phyloP scores from a whole-genome alignment of 2,888 invertebrate species.

The Eutolmus rufibarbis region DNA sequence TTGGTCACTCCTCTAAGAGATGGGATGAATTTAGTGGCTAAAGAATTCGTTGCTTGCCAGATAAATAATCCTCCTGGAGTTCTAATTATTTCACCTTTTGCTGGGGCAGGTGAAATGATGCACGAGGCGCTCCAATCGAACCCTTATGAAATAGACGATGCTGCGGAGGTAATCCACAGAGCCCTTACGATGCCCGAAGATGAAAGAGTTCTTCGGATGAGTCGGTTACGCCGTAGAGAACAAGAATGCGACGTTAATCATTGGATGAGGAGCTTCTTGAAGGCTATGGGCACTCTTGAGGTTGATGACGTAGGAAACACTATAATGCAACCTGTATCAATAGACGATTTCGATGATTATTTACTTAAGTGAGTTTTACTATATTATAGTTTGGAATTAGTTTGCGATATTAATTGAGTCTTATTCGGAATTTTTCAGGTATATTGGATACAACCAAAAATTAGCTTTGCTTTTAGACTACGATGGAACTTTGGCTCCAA shows the following conservation, averaged over 20 bases:
- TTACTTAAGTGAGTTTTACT: constrained; percentile 75
- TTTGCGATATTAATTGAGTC: background rate
- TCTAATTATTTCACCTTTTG: constrained; percentile 87
- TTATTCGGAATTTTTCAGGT: constrained; percentile 65
- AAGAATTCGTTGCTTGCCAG: constrained; percentile 92
- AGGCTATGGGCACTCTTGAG: constrained; percentile 85
- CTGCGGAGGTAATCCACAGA: constrained; percentile 85
- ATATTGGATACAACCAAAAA: constrained; percentile 86
- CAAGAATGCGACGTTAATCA: constrained; percentile 84
- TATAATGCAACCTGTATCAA: constrained; percentile 87
- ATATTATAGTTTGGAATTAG: background rate
- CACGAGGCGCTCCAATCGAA: constrained; percentile 90
- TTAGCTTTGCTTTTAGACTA: constrained; percentile 84
- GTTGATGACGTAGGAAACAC: constrained; percentile 85
- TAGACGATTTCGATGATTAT: constrained; percentile 90
- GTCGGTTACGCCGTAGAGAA: constrained; percentile 80
- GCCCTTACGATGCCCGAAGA: constrained; percentile 91
- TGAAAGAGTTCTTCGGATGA: constrained; percentile 85
- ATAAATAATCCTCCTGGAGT: constrained; percentile 87
- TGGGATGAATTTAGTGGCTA: constrained; percentile 92
- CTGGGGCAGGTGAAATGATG: constrained; percentile 93
- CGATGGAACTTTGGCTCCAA: constrained; percentile 87
- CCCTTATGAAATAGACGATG: constrained; percentile 87
- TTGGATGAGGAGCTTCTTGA: constrained; percentile 88
- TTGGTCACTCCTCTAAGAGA: constrained; percentile 87